Evolutionary conservation across 2,113 vertebrate species (phyloP), one percentile per base, ranked within the genome.

Genomic region (Carollia perspicillata): DNA sequence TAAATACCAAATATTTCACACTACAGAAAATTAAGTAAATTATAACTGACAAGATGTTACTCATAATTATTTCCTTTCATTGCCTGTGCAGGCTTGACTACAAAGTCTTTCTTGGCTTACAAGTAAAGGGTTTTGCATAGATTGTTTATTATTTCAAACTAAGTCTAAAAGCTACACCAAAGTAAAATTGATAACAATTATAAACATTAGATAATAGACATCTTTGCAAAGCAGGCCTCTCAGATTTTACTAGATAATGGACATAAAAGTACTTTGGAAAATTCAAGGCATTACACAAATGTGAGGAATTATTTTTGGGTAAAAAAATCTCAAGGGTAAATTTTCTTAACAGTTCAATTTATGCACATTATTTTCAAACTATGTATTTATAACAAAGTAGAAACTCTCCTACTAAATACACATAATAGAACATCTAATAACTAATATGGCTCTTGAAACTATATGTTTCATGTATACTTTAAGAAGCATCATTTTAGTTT

Each of bases 181-280:
- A 96, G 72, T 18, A 68, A 95, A 94, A 90, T 12, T 77, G 93
- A 81, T 81, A 60, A 42, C 22, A 84, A 37, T 37, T 77, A 37
- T 91, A 96, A 95, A 96, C 91, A 95, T 47, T 63, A 95, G 87
- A 81, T 95, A 96, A 90, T 35, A 69, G 69, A 63, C 47, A 94
- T 65, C 51, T 90, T 81, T 81, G 47, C 55, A 35, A 17, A 89
- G 90, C 35, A 60, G 17, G 77, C 40, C 66, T 84, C 89, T 68
- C 69, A 71, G 72, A 55, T 63, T 44, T 95, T 40, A 96, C 35
- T 47, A 69, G 87, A 88, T 69, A 85, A 65, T 5, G 81, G 30
- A 30, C 90, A 86, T 28, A 40, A 66, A 72, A 83, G 49, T 47
- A 75, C 53, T 83, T 78, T 42, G 60, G 20, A 79, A 93, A 74